phyloP scores from a whole-genome alignment of 2,113 vertebrate genomes.

The Cyprichromis sp. region DNA sequence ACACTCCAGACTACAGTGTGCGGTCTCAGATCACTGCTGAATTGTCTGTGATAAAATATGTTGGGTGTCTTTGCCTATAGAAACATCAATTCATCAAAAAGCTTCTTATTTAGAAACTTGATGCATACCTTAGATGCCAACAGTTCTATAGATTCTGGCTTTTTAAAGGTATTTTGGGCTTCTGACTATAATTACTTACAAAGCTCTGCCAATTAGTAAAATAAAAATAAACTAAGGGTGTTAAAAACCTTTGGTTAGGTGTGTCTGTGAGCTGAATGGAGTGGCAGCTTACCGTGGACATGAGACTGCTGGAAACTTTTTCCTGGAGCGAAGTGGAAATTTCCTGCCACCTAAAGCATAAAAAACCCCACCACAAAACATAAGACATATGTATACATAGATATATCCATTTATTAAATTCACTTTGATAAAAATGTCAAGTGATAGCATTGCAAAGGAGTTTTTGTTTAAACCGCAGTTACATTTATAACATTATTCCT shows the following conservation, averaged over 20 bases:
- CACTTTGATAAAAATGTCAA: background rate
- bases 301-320: slow-evolving; percentile 99
- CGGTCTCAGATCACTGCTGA: background rate
- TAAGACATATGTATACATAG: background rate
- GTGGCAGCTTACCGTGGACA: slow-evolving; percentile 81
- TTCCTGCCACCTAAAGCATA: slow-evolving; percentile 86
- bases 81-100: background rate
- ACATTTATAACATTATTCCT: background rate
- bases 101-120: background rate
- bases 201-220: background rate
- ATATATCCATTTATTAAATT: background rate
- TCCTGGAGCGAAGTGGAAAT: slow-evolving; percentile 98
- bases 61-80: background rate
- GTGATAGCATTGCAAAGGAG: background rate
- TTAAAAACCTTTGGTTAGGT: background rate
- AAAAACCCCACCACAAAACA: background rate
- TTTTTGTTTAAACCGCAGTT: background rate
- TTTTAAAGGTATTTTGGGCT: background rate
- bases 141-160: background rate
- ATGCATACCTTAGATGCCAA: background rate
- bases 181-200: background rate
- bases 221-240: background rate
- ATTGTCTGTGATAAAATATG: background rate
- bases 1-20: background rate
- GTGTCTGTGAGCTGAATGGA: background rate